phyloP scores from a whole-genome alignment of 2,888 invertebrate species.

The Brenthis daphne region DNA sequence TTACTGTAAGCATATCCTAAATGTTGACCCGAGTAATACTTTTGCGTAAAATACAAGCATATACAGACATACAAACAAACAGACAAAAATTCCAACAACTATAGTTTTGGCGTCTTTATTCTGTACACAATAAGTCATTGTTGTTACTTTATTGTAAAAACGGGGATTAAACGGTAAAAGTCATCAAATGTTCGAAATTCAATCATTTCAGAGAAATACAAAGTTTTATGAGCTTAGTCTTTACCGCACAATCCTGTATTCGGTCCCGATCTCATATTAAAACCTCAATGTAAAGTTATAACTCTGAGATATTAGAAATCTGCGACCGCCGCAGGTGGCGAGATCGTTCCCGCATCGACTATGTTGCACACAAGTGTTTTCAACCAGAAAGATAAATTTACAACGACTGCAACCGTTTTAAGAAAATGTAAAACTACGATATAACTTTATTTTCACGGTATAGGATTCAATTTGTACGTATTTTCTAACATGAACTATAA shows the following conservation, averaged over 20 bases:
- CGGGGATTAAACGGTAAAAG: not conserved
- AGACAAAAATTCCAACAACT: too few relatives aligned
- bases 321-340: conserved; percentile 19
- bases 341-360: conserved; percentile 13
- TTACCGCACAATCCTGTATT: not conserved
- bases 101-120: too few relatives aligned
- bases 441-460: not conserved
- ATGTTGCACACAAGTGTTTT: conserved; percentile 7
- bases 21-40: too few relatives aligned
- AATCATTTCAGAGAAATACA: conserved; percentile 6
- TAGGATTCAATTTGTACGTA: not conserved
- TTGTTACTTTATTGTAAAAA: too few relatives aligned
- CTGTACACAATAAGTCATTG: too few relatives aligned
- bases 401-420: not conserved
- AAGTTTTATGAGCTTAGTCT: conserved; percentile 9
- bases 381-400: conserved; percentile 19
- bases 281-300: conserved; percentile 25
- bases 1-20: too few relatives aligned
- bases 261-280: conserved; percentile 17
- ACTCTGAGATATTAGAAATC: conserved; percentile 24
- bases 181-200: not conserved
- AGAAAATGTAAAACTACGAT: conserved; percentile 7
- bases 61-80: too few relatives aligned
- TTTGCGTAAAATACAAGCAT: too few relatives aligned
- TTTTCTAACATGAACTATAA: not conserved